Conservation (phyloP, 2,888 invertebrate species). For the Drosophila phalerata region DNA sequence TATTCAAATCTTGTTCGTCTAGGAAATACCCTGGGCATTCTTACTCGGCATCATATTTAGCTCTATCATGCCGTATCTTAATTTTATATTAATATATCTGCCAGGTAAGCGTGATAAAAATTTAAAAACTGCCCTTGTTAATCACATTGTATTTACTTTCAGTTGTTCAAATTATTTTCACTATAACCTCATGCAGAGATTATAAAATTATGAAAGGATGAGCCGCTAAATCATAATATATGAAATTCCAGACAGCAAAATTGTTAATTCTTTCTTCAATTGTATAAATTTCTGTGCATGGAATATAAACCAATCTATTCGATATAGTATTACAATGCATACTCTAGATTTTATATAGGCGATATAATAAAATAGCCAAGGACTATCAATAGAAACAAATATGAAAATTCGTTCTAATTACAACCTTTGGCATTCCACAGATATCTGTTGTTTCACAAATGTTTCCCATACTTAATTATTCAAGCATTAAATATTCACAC, state of each 20-base stretch:
- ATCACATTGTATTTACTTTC: neutral
- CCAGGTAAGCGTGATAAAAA: neutral
- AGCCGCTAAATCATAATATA: neutral
- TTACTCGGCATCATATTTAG: conserved; percentile 8
- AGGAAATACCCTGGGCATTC: neutral
- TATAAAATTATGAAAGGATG: neutral
- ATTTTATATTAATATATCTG: conserved; percentile 5
- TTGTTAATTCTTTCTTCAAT: neutral
- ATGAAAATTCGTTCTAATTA: neutral
- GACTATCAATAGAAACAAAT: neutral
- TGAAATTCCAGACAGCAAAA: neutral
- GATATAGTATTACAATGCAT: neutral
- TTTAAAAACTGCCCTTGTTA: neutral
- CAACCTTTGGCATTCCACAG: neutral
- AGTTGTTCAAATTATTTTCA: conserved; percentile 17
- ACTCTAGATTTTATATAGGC: neutral
- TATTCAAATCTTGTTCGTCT: neutral
- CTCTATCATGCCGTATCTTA: conserved; percentile 4
- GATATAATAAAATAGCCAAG: too few species aligned
- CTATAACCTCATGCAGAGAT: neutral
- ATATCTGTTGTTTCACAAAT: neutral
- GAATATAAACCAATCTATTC: neutral
- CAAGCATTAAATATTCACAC: conserved; percentile 22
- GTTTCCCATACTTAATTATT: conserved; percentile 10
- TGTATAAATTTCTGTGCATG: neutral